Evolutionary conservation across 2,888 invertebrate genomes (phyloP), one percentile per base, ranked within the genome.

Genomic region (Rotaria socialis): DNA sequence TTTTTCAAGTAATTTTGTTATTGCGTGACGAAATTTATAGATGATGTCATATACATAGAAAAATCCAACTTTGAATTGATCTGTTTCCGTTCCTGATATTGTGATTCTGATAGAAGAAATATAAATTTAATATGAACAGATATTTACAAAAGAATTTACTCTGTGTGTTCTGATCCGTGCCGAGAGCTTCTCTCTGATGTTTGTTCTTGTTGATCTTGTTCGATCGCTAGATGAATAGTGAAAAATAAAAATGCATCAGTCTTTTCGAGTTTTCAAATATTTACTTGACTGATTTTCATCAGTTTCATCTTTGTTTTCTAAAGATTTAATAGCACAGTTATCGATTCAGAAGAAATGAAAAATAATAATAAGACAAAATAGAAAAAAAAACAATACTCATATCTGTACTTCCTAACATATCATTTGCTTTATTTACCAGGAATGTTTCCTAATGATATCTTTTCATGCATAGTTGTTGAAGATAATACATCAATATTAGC

Each of bases 121-220:
- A 52, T 52, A 16, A 52, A 52, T 52, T 52, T 8, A 52, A 22
- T 6, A 55, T 22, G 5, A 50, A 11, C 22, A 22, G 7, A 55
- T 55, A 4, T 3, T 55, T 35, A 35, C 35, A 35, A 35, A 24
- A 16, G 2, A 35, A 16, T 35, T 14, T 67, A 67, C 67, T 67
- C 67, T 67, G 24, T 47, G 3, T 47, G 47, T n/a, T 0, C 47
- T n/a, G 47, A 24, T n/a, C n/a, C 6, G n/a, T 43, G 80, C 11
- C 80, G 43, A 1, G 67, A 67, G 24, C 35, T 19, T 11, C 0
- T 14, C 3, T 0, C 19, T 80, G 80, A 80, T 47, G 80, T 80
- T 80, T 80, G 80, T 47, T 80, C 47, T 47, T 80, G 80, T 47
- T 80, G 80, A 47, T 80, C 80, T 16, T 47, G 80, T 80, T 80